Evolutionary conservation across 2,113 vertebrate species (phyloP).

Genomic region (Acrocephalus kingi): DNA sequence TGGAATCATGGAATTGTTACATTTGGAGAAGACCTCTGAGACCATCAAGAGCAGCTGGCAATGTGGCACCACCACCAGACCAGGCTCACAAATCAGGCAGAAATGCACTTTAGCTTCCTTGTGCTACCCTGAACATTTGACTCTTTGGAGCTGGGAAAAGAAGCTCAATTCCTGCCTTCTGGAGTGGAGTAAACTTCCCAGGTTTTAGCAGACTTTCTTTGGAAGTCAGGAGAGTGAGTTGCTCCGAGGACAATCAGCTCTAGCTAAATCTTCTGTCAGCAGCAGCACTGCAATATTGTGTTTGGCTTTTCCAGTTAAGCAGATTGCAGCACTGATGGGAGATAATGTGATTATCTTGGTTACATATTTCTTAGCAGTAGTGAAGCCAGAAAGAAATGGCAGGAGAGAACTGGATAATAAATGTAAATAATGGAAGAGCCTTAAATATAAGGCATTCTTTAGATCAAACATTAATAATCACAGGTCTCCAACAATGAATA

Average conservation of each 20-base stretch:
- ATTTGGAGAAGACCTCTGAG: too few relatives aligned
- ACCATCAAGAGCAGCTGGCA: too few relatives aligned
- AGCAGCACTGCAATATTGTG: not conserved
- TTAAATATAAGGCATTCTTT: slow-evolving; percentile 20
- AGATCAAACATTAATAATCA: slow-evolving; percentile 64
- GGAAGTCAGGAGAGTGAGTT: not conserved
- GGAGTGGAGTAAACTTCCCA: not conserved
- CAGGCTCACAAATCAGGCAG: not conserved
- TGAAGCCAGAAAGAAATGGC: not conserved
- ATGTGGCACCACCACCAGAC: not conserved
- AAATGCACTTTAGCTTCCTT: not conserved
- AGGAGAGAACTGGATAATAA: slow-evolving; percentile 36
- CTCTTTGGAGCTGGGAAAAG: not conserved
- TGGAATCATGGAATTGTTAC: too few relatives aligned
- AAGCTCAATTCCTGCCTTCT: not conserved
- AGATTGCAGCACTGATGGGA: slow-evolving; percentile 1
- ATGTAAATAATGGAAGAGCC: slow-evolving; percentile 13
- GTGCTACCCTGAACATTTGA: not conserved
- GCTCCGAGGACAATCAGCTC: not conserved
- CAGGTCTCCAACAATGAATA: slow-evolving; percentile 30
- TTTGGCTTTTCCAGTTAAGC: slow-evolving; percentile 31
- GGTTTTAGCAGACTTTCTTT: not conserved
- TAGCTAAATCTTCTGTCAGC: slow-evolving; percentile 20
- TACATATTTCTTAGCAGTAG: slow-evolving; percentile 14
- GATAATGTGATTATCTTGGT: slow-evolving; percentile 10